phyloP scores from a whole-genome alignment of 2,113 vertebrate genomes.

The Sander vitreus region DNA sequence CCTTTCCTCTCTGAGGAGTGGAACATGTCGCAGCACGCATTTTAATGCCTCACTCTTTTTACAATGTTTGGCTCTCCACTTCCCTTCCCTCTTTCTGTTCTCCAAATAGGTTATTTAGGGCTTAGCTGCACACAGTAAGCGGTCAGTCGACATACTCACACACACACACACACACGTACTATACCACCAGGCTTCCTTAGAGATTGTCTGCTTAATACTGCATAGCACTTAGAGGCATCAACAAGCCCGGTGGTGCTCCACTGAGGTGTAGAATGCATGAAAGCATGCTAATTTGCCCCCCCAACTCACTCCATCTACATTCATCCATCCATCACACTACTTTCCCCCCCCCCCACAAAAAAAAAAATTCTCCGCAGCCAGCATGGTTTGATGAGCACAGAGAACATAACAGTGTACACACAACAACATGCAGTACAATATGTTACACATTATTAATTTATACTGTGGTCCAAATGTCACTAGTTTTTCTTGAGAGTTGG shows the following conservation, averaged over 20 bases:
- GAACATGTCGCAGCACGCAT: slow-evolving; percentile 28
- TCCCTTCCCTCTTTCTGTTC: slow-evolving; percentile 29
- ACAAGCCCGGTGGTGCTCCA: slow-evolving; percentile 68
- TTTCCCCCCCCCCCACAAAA: slow-evolving; percentile 18
- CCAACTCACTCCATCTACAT: too few relatives aligned
- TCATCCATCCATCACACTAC: slow-evolving; percentile 26
- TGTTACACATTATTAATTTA: slow-evolving; percentile 42
- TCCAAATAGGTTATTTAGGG: slow-evolving; percentile 60
- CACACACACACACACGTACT: slow-evolving; percentile 3
- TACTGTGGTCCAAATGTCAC: slow-evolving; percentile 26
- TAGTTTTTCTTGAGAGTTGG: slow-evolving; percentile 1
- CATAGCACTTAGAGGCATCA: slow-evolving; percentile 81
- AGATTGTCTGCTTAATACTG: slow-evolving; percentile 80
- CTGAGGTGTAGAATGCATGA: slow-evolving; percentile 68
- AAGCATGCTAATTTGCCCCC: slow-evolving; percentile 74
- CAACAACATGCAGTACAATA: slow-evolving; percentile 19
- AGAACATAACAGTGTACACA: slow-evolving; percentile 12
- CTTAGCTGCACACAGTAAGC: slow-evolving; percentile 61
- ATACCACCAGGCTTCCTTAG: slow-evolving; percentile 62
- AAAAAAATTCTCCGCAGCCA: slow-evolving; percentile 25
- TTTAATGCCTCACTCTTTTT: slow-evolving; percentile 42
- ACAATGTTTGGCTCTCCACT: slow-evolving; percentile 40
- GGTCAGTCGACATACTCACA: slow-evolving; percentile 42
- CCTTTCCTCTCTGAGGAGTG: slow-evolving; percentile 27
- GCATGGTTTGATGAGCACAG: slow-evolving; percentile 36